These are phyloP conservation scores for Amphiprion ocellaris DNA, from an alignment of 2,113 vertebrate species.

Conservation along the genomic window DNA sequence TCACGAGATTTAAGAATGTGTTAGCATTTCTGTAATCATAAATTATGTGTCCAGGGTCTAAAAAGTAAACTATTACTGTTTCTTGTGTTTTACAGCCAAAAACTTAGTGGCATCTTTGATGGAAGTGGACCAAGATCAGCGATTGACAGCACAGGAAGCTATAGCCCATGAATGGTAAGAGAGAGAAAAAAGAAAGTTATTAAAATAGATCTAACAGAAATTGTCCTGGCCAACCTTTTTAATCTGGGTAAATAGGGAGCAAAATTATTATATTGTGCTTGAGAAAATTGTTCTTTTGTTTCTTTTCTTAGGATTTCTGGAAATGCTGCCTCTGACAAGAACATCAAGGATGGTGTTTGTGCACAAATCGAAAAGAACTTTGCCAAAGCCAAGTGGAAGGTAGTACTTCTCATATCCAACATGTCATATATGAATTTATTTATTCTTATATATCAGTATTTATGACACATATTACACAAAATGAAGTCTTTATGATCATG, in stretches of 20 bases:
- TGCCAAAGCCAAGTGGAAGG: conserved; percentile 99
- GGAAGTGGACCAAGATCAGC: conserved; percentile 98
- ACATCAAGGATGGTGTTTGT: conserved; percentile 98
- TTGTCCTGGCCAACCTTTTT: background rate
- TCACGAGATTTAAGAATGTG: background rate
- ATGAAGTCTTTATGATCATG: background rate
- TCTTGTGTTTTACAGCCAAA: conserved; percentile 87
- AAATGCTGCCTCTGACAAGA: conserved; percentile 98
- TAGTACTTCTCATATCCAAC: conserved; percentile 59
- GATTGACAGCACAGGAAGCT: conserved; percentile 95
- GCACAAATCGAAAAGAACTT: conserved; percentile 99
- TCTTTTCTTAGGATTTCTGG: conserved; percentile 92
- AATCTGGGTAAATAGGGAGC: background rate
- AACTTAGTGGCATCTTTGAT: conserved; percentile 94
- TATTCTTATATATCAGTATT: background rate
- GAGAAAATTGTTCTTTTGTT: background rate
- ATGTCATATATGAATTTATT: background rate
- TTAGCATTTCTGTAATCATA: background rate
- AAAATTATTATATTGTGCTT: background rate
- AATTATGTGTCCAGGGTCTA: background rate
- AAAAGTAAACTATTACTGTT: background rate
- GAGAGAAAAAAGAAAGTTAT: background rate
- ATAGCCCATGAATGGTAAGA: conserved; percentile 96
- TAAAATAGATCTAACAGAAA: background rate
- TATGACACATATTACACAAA: background rate